Conservation (phyloP, 2,888 invertebrate genomes). For the Macrosiphum euphorbiae region DNA sequence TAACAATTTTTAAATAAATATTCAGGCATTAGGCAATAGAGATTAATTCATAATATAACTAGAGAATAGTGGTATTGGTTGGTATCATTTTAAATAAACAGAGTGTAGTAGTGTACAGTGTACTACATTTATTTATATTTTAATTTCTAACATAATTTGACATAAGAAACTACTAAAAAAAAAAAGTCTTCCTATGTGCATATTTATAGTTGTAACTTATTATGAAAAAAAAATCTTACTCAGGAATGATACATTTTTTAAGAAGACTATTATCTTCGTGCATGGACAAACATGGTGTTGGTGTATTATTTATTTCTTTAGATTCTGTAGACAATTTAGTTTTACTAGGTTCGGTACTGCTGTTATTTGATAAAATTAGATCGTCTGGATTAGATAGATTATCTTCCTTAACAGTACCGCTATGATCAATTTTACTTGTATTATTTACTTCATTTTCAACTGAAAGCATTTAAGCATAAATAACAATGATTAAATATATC, state of each 20-base stretch:
- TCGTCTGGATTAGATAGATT: constrained; percentile 20
- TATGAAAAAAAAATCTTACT: constrained; percentile 21
- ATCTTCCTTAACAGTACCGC: constrained; percentile 21
- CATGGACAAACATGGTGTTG: constrained; percentile 24
- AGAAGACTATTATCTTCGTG: constrained; percentile 9
- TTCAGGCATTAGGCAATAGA: constrained; percentile 22
- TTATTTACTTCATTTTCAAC: constrained; percentile 25
- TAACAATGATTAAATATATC: constrained; percentile 19
- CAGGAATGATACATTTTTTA: constrained; percentile 17
- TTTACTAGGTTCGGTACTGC: constrained; percentile 23
- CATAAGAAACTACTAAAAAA: constrained; percentile 12
- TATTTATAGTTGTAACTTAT: constrained; percentile 26
- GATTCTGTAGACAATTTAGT: constrained; percentile 25
- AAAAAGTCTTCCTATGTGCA: constrained; percentile 5
- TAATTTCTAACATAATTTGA: constrained; percentile 15
- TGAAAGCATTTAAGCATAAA: constrained; percentile 18
- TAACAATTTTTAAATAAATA: not conserved
- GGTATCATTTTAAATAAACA: constrained; percentile 22
- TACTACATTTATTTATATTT: constrained; percentile 22
- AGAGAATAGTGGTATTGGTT: constrained; percentile 19
- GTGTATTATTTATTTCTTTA: constrained; percentile 28
- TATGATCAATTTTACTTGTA: constrained; percentile 14
- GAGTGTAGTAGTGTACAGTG: constrained; percentile 16
- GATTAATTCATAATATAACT: constrained; percentile 18
- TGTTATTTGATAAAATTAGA: constrained; percentile 23